These are phyloP conservation scores for Dipodomys spectabilis DNA, from an alignment of 2,113 vertebrate genomes.

Conservation along the genomic window DNA sequence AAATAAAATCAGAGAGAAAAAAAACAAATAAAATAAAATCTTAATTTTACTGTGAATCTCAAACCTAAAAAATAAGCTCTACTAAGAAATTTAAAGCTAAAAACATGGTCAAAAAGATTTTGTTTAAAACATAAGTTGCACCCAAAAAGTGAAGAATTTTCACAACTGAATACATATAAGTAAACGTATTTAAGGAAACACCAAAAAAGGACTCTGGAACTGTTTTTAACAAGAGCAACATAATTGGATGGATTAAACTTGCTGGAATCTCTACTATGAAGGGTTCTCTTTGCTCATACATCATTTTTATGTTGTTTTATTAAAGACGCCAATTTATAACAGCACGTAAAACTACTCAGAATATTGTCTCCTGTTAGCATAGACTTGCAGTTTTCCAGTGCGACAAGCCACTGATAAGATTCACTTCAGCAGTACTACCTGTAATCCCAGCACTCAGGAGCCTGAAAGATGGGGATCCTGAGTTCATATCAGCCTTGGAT, in stretches of 20 bases:
- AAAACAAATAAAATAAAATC: neutral
- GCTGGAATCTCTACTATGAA: constrained; percentile 1
- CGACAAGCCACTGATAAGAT: too few species aligned
- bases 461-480: neutral
- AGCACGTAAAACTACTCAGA: neutral
- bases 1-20: constrained; percentile 32
- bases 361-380: neutral
- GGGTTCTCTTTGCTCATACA: neutral
- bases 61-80: constrained; percentile 13
- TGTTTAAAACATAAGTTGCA: constrained; percentile 46
- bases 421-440: accelerated
- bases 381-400: neutral
- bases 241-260: neutral
- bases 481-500: neutral
- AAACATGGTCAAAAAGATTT: constrained; percentile 32
- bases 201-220: neutral
- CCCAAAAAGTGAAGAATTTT: constrained; percentile 2
- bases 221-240: neutral
- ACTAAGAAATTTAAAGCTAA: constrained; percentile 28
- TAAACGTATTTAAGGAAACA: constrained; percentile 14
- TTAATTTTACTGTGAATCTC: neutral
- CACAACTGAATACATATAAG: constrained; percentile 12
- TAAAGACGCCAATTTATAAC: neutral
- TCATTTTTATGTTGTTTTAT: constrained; percentile 14
- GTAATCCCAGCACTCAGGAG: neutral